These are phyloP conservation scores for Lycophotia porphyrea DNA, from an alignment of 2,888 invertebrate genomes.

Conservation along the genomic window DNA sequence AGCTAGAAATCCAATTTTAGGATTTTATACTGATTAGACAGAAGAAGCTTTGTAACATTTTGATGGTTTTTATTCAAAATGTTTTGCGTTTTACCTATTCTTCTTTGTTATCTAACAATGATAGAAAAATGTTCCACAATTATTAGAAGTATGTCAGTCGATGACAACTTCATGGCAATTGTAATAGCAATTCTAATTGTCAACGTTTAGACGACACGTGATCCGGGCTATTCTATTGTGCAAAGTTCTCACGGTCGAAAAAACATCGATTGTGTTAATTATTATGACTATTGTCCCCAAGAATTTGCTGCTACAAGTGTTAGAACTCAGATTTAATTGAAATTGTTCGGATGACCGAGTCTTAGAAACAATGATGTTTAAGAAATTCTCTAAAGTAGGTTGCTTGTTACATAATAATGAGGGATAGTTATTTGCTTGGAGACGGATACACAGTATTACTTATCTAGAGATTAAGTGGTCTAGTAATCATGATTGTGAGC, in stretches of 20 bases:
- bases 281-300: conserved; percentile 15
- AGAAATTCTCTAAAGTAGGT: conserved; percentile 1
- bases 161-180: conserved; percentile 32
- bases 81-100: neutral
- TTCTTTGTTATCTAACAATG: conserved; percentile 4
- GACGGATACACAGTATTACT: neutral
- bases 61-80: neutral
- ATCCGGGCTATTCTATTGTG: conserved; percentile 47
- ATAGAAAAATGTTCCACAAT: conserved; percentile 16
- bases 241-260: conserved; percentile 38
- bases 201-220: conserved; percentile 54
- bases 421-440: neutral
- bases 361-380: conserved; percentile 20
- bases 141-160: conserved; percentile 17
- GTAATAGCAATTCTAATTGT: conserved; percentile 44
- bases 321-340: neutral
- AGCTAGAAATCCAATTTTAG: neutral
- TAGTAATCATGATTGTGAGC: neutral
- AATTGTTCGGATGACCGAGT: conserved; percentile 9
- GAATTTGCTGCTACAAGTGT: conserved; percentile 1
- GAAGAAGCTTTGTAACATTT: neutral
- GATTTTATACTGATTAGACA: neutral
- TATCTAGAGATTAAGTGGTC: neutral
- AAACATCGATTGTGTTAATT: conserved; percentile 44
- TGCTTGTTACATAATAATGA: neutral